Conservation (phyloP, 2,113 vertebrate genomes). For the Ceyx margarethae region DNA sequence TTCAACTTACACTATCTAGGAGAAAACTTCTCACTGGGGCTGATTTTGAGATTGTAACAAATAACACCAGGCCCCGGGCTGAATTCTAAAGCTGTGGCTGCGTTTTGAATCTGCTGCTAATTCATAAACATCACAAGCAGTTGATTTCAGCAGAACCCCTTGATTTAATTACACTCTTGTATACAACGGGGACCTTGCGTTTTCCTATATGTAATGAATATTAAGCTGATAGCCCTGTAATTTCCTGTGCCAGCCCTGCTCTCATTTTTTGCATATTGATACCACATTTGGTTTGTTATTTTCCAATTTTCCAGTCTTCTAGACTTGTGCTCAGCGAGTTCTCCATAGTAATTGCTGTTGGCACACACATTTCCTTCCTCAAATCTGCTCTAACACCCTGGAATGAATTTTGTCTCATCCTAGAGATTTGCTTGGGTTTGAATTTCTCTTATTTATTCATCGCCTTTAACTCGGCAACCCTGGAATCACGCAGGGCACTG, state of each 20-base stretch:
- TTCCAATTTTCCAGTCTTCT: constrained; percentile 73
- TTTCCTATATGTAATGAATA: constrained; percentile 64
- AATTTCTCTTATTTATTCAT: constrained; percentile 50
- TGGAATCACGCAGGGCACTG: neutral
- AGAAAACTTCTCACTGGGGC: neutral
- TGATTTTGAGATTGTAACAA: neutral
- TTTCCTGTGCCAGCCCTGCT: constrained; percentile 60
- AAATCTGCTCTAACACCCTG: constrained; percentile 55
- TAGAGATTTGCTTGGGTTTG: constrained; percentile 44
- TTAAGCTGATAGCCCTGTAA: constrained; percentile 69
- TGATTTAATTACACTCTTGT: constrained; percentile 70
- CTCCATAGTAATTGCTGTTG: constrained; percentile 65
- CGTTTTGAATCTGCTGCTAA: neutral
- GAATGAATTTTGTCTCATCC: constrained; percentile 55
- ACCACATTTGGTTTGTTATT: constrained; percentile 66
- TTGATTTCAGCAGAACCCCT: constrained; percentile 66
- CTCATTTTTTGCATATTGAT: constrained; percentile 71
- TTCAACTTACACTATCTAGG: neutral
- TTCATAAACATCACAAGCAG: constrained; percentile 52
- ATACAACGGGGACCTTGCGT: constrained; percentile 52
- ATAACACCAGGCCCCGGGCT: neutral
- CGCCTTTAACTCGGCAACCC: neutral
- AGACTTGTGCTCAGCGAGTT: constrained; percentile 62
- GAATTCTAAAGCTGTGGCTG: neutral
- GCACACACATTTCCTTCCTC: constrained; percentile 49